These are phyloP conservation scores for Ginglymostoma cirratum DNA, from an alignment of 2,113 vertebrate genomes.

Conservation along the genomic window DNA sequence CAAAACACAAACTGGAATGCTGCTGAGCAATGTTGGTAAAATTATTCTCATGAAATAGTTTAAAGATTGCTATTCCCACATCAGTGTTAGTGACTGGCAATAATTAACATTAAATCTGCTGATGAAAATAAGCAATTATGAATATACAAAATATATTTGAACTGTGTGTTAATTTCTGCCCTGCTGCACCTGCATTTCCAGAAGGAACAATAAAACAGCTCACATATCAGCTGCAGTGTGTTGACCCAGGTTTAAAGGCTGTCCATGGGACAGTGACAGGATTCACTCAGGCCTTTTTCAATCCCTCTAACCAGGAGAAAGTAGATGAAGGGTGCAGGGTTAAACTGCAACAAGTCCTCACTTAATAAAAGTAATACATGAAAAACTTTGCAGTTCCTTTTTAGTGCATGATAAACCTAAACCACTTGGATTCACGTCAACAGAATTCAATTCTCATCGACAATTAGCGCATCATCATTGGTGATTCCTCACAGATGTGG, in stretches of 20 bases:
- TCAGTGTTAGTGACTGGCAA: neutral
- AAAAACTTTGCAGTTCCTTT: neutral
- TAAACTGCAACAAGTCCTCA: neutral
- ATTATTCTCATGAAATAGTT: neutral
- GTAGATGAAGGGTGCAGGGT: neutral
- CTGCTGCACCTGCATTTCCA: neutral
- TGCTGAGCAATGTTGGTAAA: neutral
- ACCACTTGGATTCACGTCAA: neutral
- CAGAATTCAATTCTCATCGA: no score
- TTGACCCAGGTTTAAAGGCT: neutral
- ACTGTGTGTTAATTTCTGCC: neutral
- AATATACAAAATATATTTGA: neutral
- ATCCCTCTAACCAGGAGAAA: neutral
- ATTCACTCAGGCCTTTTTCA: neutral
- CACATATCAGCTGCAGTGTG: neutral
- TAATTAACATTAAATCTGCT: neutral
- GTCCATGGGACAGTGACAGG: neutral
- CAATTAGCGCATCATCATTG: neutral
- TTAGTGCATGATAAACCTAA: neutral
- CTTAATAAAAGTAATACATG: neutral
- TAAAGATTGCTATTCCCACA: neutral
- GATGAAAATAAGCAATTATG: neutral
- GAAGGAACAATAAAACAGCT: no score
- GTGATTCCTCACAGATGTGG: no score
- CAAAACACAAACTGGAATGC: neutral